Evolutionary conservation across 2,888 invertebrate species (phyloP).

Genomic region (Luperina testacea): DNA sequence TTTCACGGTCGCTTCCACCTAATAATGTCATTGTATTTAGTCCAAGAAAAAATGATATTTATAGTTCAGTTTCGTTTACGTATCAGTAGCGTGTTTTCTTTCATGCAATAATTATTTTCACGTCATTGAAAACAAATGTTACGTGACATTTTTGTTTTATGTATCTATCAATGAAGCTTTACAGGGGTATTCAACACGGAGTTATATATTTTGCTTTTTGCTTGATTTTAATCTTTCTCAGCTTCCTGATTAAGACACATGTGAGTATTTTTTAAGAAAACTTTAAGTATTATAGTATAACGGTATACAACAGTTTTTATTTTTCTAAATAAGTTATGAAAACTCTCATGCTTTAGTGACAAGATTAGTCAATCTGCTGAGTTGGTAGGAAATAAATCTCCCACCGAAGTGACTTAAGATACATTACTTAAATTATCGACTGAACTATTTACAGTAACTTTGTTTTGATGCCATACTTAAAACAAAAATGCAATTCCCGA

Average conservation of each 20-base stretch:
- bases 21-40: not conserved
- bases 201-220: not conserved
- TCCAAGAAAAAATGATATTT: conserved; percentile 8
- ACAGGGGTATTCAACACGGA: not conserved
- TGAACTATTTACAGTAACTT: not conserved
- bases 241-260: conserved; percentile 7
- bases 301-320: not conserved
- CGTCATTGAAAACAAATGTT: not conserved
- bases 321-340: not conserved
- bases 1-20: conserved; percentile 16
- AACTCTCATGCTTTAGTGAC: not conserved
- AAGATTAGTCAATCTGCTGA: not conserved
- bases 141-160: not conserved
- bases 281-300: not conserved
- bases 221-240: not conserved
- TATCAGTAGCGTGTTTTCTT: not conserved
- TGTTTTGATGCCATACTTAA: not conserved
- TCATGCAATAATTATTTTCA: conserved; percentile 2
- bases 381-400: not conserved
- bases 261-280: conserved; percentile 14
- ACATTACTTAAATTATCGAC: not conserved
- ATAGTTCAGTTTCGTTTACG: conserved; percentile 10
- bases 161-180: not conserved
- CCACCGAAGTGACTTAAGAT: not conserved
- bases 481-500: not conserved